Evolutionary conservation across 2,113 vertebrate species (phyloP).

Genomic region (Crypturellus undulatus): DNA sequence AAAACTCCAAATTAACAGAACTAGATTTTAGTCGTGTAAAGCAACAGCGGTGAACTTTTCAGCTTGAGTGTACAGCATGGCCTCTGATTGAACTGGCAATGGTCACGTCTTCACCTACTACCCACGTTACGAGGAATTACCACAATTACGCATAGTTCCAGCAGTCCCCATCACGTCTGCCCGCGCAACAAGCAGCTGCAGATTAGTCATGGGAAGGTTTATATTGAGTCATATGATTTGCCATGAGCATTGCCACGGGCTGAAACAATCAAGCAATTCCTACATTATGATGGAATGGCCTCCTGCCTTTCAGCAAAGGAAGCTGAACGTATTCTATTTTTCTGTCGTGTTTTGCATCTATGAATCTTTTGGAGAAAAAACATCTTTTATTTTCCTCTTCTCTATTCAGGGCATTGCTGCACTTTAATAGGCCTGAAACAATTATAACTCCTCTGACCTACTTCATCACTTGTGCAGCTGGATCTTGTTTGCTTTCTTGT

Average conservation of each 20-base stretch:
- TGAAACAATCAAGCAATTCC: neutral
- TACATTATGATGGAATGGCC: neutral
- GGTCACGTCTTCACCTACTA: neutral
- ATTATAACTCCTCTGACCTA: neutral
- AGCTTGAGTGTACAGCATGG: rapidly evolving
- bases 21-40: neutral
- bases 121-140: neutral
- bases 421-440: neutral
- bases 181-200: neutral
- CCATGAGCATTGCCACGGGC: neutral
- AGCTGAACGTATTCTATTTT: neutral
- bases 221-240: neutral
- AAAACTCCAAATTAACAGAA: neutral
- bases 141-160: rapidly evolving
- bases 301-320: neutral
- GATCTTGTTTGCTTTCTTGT: neutral
- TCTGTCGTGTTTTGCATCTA: neutral
- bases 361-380: neutral
- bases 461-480: slow-evolving; percentile 9
- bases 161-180: neutral
- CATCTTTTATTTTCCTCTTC: neutral
- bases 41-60: neutral
- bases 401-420: neutral
- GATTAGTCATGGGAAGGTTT: neutral
- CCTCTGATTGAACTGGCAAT: neutral